Base-by-base conservation (phyloP, 2,797 vertebrate species). In the Sylvia borin region DNA sequence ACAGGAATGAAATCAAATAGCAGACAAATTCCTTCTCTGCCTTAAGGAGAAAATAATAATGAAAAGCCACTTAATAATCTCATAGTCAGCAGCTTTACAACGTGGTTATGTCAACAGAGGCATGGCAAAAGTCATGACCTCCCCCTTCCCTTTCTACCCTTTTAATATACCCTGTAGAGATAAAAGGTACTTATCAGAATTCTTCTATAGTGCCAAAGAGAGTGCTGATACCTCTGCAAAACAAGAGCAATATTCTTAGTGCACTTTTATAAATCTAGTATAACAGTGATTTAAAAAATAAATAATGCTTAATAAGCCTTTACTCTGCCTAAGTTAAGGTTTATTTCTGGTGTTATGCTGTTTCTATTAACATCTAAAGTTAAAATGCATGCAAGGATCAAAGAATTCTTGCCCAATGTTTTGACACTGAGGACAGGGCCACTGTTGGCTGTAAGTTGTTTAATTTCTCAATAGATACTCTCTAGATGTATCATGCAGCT, bases 111-210 rank as follows among this genome's bases (percentile, higher is more conserved):
- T 68, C 80, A 90, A 88, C 45, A 80, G 38, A 74, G 10, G 34
- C 51, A 74, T 71, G 11, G 84, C 50, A 90, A 67, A 91, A 92
- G 62, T 61, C 62, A 42, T 88, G 50, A 78, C 70, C 89, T 42
- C 4, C 19, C 13, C 32, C 60, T 80, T 74, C 34, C 9, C 32
- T 83, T 80, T 72, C 43, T 54, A 16, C 9, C 45, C 27, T 66
- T 50, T 71, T 68, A 84, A 75, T 78, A 66, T 54, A 81, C 51
- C 58, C 42, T 72, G 27, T 50, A 51, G 86, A 82, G 66, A 94
- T 72, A 88, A 90, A 94, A 70, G 17, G 54, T 67, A 84, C 61
- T 93, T 88, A 58, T 74, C 79, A 88, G 45, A 90, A 88, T 67
- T 62, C 29, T 87, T 83, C 65, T 77, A 66, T 36, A 42, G 26